Base-by-base conservation (phyloP, 1,140 invertebrate genomes). In the Drosophila kikkawai region DNA sequence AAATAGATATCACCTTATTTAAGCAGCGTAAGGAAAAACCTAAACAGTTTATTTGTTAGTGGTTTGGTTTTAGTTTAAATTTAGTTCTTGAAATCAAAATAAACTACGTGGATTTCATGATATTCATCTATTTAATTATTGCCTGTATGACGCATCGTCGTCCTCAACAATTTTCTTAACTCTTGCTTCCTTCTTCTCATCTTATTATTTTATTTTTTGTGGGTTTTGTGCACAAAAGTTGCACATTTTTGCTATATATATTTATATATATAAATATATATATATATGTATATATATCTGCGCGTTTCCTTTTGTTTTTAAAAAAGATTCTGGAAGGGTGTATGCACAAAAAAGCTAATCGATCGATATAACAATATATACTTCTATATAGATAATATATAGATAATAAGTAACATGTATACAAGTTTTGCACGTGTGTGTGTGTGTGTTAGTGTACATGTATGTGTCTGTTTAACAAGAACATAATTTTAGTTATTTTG, bases 1-100 rank as follows among this genome's bases (percentile, higher is more conserved):
- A 83, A 84, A 84, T 87, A 87, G 80, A 87, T 87, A 87, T 87
- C 84, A 87, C 84, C 77, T 87, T 86, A 87, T 88, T 87, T 80
- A 84, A 83, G 84, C 85, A 90, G 81, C 81, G 78, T 90, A 88
- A 90, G 81, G 77, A 87, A 90, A 88, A 88, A 84, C 80, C 73
- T 81, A 88, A 90, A 84, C 77, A 84, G 60, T 79, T 86, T 60
- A 63, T 65, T 70, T 69, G 71, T 51, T 69, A 77, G 48, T 74
- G 73, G 22, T 73, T 66, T 76, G 15, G 61, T 75, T 75, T 47
- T 57, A 63, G 60, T 76, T 75, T 56, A 29, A 44, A 39, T 65
- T 56, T 59, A 32, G 48, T n/a, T 50, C 37, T 60, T 41, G 36
- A 73, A 73, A 73, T 70, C 69, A 70, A 73, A 73, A 70, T 66